These are phyloP conservation scores for Philotrypesis tridentata DNA, from an alignment of 1,140 invertebrate species.

Conservation along the genomic window DNA sequence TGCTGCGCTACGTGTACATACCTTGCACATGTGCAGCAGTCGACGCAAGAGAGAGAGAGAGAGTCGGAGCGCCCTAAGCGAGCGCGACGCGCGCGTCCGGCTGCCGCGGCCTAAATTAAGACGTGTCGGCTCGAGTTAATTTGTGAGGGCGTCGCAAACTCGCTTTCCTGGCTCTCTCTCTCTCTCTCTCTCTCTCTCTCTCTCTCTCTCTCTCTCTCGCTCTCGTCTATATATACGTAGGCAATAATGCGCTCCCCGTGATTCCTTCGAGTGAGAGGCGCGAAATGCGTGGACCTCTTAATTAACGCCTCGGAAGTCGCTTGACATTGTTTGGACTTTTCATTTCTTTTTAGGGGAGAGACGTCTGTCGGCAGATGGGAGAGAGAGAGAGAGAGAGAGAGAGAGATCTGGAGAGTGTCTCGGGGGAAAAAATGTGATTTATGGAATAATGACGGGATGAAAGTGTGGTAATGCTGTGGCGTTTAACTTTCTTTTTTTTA, in stretches of 20 bases:
- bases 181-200: no score
- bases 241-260: not conserved
- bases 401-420: no score
- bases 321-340: not conserved
- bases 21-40: not conserved
- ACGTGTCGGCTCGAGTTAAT: slow-evolving; percentile 62
- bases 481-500: no score
- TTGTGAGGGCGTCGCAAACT: slow-evolving; percentile 55
- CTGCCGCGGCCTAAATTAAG: slow-evolving; percentile 63
- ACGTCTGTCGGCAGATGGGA: no score
- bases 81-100: slow-evolving; percentile 20
- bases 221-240: not conserved
- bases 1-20: not conserved
- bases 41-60: no score
- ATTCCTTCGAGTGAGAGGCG: slow-evolving; percentile 20
- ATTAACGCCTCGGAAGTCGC: slow-evolving; percentile 63
- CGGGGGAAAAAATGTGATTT: no score
- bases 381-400: no score
- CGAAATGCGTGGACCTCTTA: slow-evolving; percentile 56
- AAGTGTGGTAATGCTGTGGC: no score
- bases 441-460: no score
- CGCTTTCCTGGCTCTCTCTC: not conserved
- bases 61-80: slow-evolving; percentile 24
- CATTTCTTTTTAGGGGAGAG: not conserved
- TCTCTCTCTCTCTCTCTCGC: no score